A percentile compares a stretch with the other conserved stretches of the same genome.
Evolutionary conservation across 1,140 invertebrate species (phyloP).

Genomic region (Bombus pascuorum): DNA sequence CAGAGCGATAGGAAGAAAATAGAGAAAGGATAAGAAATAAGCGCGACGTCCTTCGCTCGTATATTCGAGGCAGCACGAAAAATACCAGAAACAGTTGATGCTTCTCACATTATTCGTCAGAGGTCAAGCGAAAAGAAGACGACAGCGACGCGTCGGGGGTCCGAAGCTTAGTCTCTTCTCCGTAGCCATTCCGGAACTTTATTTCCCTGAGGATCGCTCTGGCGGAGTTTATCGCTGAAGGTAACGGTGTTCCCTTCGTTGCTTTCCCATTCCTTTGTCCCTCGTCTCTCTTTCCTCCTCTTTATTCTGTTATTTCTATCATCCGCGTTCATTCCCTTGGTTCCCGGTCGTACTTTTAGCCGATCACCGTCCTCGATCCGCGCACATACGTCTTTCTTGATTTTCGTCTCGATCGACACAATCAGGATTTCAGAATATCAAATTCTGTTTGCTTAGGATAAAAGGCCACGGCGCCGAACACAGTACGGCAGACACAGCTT

Average conservation of each 20-base stretch:
- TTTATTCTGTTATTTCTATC: conserved; percentile 30
- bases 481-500: no score
- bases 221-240: conserved; percentile 68
- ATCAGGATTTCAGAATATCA: conserved; percentile 43
- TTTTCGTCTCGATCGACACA: conserved; percentile 10
- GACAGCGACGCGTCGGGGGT: conserved; percentile 34
- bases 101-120: conserved; percentile 53
- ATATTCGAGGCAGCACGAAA: not conserved
- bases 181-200: conserved; percentile 68
- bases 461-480: not conserved
- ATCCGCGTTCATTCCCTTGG: not conserved
- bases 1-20: no score
- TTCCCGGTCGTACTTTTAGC: no score
- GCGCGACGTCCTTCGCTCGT: not conserved
- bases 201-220: conserved; percentile 74
- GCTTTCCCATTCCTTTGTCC: not conserved
- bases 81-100: conserved; percentile 45
- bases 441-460: conserved; percentile 39
- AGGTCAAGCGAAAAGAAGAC: conserved; percentile 57
- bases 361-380: not conserved
- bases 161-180: conserved; percentile 49
- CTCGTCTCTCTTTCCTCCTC: conserved; percentile 1
- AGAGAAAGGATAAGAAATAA: not conserved
- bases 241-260: conserved; percentile 42
- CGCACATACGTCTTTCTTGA: no score